Evolutionary conservation across 2,888 invertebrate species (phyloP).

Genomic region (Acleris emargana): DNA sequence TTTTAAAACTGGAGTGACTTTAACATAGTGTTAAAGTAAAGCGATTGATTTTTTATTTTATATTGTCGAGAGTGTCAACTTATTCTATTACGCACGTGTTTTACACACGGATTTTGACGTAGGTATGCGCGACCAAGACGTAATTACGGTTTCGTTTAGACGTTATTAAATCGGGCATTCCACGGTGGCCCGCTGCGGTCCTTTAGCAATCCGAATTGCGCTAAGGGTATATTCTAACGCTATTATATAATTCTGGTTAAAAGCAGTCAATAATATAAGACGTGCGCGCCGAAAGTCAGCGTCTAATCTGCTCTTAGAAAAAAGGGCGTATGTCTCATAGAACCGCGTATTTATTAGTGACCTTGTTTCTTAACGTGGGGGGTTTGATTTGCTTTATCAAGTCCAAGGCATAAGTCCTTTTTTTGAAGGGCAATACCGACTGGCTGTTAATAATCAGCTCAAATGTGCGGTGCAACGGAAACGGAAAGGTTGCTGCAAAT

Average conservation of each 20-base stretch:
- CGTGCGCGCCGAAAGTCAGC: conserved; percentile 24
- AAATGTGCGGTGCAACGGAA: conserved; percentile 22
- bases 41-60: conserved; percentile 23
- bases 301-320: background rate
- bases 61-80: conserved; percentile 35
- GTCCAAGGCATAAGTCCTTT: no score
- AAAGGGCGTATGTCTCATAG: no score
- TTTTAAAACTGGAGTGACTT: conserved; percentile 12
- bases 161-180: conserved; percentile 15
- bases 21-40: conserved; percentile 12
- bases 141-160: background rate
- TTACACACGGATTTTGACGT: conserved; percentile 12
- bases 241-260: conserved; percentile 26
- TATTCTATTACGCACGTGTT: conserved; percentile 25
- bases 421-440: background rate
- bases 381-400: no score
- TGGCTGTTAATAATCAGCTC: background rate
- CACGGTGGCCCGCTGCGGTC: conserved; percentile 21
- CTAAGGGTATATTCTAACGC: conserved; percentile 2
- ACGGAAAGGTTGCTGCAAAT: conserved; percentile 13
- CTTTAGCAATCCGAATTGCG: conserved; percentile 12
- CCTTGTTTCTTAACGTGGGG: no score
- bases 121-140: conserved; percentile 11
- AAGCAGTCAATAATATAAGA: conserved; percentile 23
- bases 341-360: no score